Evolutionary conservation across 2,113 vertebrate genomes (phyloP), one percentile per base, ranked within the genome.

Genomic region (Eira barbara): DNA sequence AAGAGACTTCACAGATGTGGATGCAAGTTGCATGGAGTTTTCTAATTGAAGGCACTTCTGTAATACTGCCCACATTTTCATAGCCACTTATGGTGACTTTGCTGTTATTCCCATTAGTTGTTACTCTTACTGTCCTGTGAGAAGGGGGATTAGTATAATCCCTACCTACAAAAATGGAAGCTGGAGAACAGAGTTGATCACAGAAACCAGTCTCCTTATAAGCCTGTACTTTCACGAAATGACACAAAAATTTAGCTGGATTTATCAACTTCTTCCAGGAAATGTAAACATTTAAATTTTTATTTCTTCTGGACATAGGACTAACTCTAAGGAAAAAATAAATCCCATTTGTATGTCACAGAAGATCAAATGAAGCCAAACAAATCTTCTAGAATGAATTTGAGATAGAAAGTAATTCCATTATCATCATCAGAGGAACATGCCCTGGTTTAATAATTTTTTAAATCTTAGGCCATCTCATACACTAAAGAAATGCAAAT

Each of bases 351-450:
- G 88, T 83, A 97, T 86, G 71, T 42, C 84, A 93, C 71, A 79
- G 83, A 98, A 88, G 87, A 95, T 45, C 67, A 96, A 96, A 93
- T 82, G 57, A 93, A 52, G 63, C 88, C 93, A 96, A 97, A 90
- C 73, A 91, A 96, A 57, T 94, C 82, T 74, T 96, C 63, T 79
- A 96, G 94, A 96, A 97, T 96, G 61, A 96, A 79, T 69, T 39
- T 97, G 71, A 97, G 52, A 93, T 31, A 97, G 61, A 96, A 97
- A 92, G 83, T 92, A 95, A 97, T 94, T 96, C 63, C 57, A 90
- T 94, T 88, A 95, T 80, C 82, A 96, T 92, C 85, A 91, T 78
- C 78, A 92, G 49, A 21, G 11, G 20, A 94, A 65, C 39, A 80
- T 74, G 74, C 57, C 67, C 61, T 87, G 81, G 39, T 88, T 97